These are phyloP conservation scores for Spinibarbus caldwelli DNA, from an alignment of 2,797 vertebrate species.

Conservation along the genomic window DNA sequence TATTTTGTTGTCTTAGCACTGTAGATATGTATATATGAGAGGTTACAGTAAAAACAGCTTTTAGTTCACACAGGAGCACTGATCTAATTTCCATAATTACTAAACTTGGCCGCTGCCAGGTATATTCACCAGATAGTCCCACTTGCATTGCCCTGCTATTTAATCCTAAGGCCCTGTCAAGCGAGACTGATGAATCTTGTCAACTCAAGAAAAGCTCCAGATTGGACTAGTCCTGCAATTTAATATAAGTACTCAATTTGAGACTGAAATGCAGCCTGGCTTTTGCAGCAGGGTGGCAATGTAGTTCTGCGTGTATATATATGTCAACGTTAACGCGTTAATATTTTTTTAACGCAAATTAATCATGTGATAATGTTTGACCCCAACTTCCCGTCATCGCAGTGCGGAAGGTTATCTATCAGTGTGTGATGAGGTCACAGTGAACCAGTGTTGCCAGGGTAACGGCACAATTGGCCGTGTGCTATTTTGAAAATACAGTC, in stretches of 20 bases:
- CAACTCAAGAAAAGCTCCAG: slow-evolving; percentile 63
- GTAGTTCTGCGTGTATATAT: not conserved
- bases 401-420: no score
- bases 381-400: no score
- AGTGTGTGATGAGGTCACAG: no score
- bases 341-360: no score
- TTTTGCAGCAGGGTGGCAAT: slow-evolving; percentile 31
- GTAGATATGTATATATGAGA: slow-evolving; percentile 40
- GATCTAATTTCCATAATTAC: slow-evolving; percentile 68
- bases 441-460: no score
- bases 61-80: slow-evolving; percentile 39
- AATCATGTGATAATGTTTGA: no score
- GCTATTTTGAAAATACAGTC: no score
- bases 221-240: slow-evolving; percentile 64
- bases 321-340: no score
- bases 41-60: slow-evolving; percentile 31
- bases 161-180: slow-evolving; percentile 68
- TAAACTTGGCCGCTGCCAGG: slow-evolving; percentile 61
- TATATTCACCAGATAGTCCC: slow-evolving; percentile 64
- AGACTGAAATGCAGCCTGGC: slow-evolving; percentile 25
- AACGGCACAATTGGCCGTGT: no score
- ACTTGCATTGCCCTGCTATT: slow-evolving; percentile 64
- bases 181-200: slow-evolving; percentile 72
- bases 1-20: not conserved
- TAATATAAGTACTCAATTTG: slow-evolving; percentile 42